These are phyloP conservation scores for Bombus sylvicola DNA, from an alignment of 1,140 invertebrate genomes.

Conservation along the genomic window DNA sequence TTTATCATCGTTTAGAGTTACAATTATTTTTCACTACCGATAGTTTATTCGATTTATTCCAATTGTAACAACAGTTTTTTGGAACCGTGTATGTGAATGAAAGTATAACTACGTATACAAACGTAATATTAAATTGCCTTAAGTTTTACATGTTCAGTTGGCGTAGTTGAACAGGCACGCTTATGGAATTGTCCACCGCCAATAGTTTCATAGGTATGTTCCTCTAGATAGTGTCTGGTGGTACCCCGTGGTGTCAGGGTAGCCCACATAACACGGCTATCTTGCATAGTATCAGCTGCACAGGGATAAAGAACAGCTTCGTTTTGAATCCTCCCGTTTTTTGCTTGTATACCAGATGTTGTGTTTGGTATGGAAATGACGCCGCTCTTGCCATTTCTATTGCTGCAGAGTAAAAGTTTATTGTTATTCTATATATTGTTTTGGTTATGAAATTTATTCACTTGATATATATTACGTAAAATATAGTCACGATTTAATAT, in stretches of 20 bases:
- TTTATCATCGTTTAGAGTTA: neutral
- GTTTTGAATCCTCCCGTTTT: conserved; percentile 76
- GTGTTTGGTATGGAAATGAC: conserved; percentile 75
- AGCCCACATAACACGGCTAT: conserved; percentile 91
- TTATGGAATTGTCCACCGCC: conserved; percentile 81
- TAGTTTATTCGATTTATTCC: too few relatives aligned
- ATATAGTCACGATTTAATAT: neutral
- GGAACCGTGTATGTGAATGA: neutral
- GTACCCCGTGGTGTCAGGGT: conserved; percentile 91
- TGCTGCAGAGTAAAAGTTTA: conserved; percentile 59
- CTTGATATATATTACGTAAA: neutral
- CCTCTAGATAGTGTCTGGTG: conserved; percentile 84
- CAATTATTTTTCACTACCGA: neutral
- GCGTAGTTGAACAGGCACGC: conserved; percentile 69
- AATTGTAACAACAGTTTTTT: too few relatives aligned
- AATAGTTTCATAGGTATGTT: conserved; percentile 90
- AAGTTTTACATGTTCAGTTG: conserved; percentile 81
- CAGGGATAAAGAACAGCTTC: conserved; percentile 84
- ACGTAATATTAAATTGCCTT: conserved; percentile 76
- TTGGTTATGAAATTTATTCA: neutral
- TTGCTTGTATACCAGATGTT: conserved; percentile 72
- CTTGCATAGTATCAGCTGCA: conserved; percentile 80
- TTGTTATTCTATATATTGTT: conserved; percentile 5
- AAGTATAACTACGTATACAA: conserved; percentile 47
- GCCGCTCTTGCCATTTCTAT: conserved; percentile 72